Conservation (phyloP, 2,797 vertebrate genomes). For the Cercopithecus diana region DNA sequence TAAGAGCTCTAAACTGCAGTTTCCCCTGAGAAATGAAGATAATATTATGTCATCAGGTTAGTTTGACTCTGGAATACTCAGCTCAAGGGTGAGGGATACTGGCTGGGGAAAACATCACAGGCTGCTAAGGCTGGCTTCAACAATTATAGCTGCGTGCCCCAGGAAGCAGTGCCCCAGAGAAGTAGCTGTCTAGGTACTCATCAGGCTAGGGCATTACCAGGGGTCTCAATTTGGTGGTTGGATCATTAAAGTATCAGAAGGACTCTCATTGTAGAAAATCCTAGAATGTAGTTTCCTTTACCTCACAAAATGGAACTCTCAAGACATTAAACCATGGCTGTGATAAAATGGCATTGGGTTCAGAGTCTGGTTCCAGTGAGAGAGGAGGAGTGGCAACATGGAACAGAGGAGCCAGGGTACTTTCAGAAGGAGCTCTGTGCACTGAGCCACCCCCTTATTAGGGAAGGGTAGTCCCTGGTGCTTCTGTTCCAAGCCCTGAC, state of each 20-base stretch:
- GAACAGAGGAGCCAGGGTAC: neutral
- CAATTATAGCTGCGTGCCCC: neutral
- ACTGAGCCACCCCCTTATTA: neutral
- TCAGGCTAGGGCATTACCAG: neutral
- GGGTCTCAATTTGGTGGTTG: neutral
- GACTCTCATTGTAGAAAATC: neutral
- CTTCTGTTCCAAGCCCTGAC: neutral
- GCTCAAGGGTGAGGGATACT: neutral
- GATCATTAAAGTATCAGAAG: neutral
- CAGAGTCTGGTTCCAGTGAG: neutral
- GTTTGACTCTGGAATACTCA: neutral
- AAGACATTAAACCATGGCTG: neutral
- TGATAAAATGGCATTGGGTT: neutral
- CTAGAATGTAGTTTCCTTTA: neutral
- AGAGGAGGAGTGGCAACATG: neutral
- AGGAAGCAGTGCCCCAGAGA: neutral
- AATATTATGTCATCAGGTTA: neutral
- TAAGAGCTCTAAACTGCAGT: neutral
- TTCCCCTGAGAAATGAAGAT: slow-evolving; percentile 12
- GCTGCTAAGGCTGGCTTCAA: neutral
- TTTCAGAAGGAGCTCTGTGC: neutral
- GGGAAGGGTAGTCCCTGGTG: neutral
- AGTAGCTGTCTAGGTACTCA: neutral
- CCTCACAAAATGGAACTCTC: neutral
- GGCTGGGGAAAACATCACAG: neutral